Conservation (phyloP, 2,888 invertebrate genomes). For the Matsumyia berberina region DNA sequence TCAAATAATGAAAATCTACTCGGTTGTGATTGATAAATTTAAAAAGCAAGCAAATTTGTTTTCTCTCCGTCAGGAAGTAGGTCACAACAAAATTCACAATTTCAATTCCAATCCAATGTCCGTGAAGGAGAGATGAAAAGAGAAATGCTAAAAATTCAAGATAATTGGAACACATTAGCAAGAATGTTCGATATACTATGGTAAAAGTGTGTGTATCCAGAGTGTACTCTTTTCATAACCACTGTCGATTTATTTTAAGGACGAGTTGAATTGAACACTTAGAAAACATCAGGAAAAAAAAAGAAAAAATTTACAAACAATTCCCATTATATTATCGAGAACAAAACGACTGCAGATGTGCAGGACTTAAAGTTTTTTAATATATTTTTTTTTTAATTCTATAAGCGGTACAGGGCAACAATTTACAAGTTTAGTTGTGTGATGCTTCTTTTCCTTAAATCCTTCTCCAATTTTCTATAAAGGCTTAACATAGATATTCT, state of each 20-base stretch:
- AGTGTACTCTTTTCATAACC: not conserved
- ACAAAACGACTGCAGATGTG: too few relatives aligned
- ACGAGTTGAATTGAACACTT: not conserved
- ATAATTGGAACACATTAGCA: conserved; percentile 30
- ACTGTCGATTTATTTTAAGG: not conserved
- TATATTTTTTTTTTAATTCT: too few relatives aligned
- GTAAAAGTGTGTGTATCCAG: not conserved
- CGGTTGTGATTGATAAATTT: conserved; percentile 24
- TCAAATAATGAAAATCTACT: not conserved
- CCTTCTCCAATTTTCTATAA: too few relatives aligned
- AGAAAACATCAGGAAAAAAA: too few relatives aligned
- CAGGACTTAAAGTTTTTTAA: too few relatives aligned
- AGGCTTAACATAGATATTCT: too few relatives aligned
- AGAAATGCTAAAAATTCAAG: not conserved
- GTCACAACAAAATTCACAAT: conserved; percentile 19
- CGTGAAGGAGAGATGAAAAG: not conserved
- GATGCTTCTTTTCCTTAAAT: too few relatives aligned
- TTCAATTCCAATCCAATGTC: too few relatives aligned
- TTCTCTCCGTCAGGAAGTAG: conserved; percentile 5
- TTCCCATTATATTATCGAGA: too few relatives aligned
- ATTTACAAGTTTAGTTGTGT: too few relatives aligned
- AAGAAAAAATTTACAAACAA: too few relatives aligned
- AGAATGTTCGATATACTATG: not conserved
- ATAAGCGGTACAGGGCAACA: too few relatives aligned
- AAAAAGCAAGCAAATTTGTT: conserved; percentile 12